These are phyloP conservation scores for Lordiphosa stackelbergi DNA, from an alignment of 1,140 invertebrate genomes.

Conservation along the genomic window DNA sequence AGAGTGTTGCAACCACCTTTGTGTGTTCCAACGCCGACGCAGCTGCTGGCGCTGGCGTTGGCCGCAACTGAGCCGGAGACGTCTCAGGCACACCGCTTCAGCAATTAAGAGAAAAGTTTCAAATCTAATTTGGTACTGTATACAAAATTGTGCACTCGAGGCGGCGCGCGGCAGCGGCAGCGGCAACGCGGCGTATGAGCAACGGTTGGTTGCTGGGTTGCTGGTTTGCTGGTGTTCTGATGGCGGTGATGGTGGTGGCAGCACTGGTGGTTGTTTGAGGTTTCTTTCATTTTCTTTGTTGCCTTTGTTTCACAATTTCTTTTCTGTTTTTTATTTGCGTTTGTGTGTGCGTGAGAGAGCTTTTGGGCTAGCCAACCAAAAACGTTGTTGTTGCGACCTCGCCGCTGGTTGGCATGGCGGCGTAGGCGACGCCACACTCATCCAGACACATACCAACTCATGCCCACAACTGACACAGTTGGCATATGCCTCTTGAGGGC, in stretches of 20 bases:
- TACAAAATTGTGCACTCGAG: slow-evolving; percentile 76
- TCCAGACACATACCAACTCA: slow-evolving; percentile 9
- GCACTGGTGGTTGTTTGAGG: slow-evolving; percentile 62
- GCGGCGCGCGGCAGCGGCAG: slow-evolving; percentile 27
- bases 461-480: slow-evolving; percentile 62
- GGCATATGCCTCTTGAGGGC: slow-evolving; percentile 36
- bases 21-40: slow-evolving; percentile 27
- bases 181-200: slow-evolving; percentile 49
- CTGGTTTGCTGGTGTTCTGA: slow-evolving; percentile 5
- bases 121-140: slow-evolving; percentile 77
- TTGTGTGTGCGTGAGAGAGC: slow-evolving; percentile 41
- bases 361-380: slow-evolving; percentile 65
- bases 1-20: slow-evolving; percentile 73
- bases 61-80: slow-evolving; percentile 9
- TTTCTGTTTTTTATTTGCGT: slow-evolving; percentile 25
- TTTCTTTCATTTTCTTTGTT: slow-evolving; percentile 75
- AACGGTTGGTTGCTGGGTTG: slow-evolving; percentile 19
- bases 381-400: slow-evolving; percentile 72
- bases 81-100: slow-evolving; percentile 9
- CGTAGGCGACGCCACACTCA: slow-evolving; percentile 32
- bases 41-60: slow-evolving; percentile 27
- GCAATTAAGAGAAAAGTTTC: slow-evolving; percentile 77
- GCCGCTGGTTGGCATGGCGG: slow-evolving; percentile 68
- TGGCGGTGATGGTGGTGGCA: slow-evolving; percentile 13
- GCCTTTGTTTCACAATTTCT: slow-evolving; percentile 73